Evolutionary conservation across 2,797 vertebrate species (phyloP).

Genomic region (Urocyon cinereoargenteus): DNA sequence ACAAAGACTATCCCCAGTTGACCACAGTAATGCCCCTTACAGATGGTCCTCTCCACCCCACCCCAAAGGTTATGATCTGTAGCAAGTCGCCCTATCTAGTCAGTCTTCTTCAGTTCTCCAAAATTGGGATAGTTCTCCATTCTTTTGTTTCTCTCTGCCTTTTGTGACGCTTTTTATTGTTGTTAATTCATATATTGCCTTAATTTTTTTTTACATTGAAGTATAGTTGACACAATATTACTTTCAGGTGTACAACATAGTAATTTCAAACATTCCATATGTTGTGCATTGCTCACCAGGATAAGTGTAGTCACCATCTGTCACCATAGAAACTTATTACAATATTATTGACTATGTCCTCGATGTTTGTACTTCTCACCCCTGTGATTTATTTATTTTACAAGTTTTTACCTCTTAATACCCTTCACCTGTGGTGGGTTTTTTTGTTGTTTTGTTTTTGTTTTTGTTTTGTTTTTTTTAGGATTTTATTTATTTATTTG

Average conservation of each 20-base stretch:
- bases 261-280: background rate
- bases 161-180: background rate
- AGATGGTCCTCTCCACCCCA: fast-evolving
- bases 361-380: background rate
- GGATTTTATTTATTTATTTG: too few relatives aligned
- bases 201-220: background rate
- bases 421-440: background rate
- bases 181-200: background rate
- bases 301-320: background rate
- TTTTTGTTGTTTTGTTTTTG: too few relatives aligned
- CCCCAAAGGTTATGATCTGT: background rate
- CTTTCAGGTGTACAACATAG: background rate
- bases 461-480: too few relatives aligned
- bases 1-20: background rate
- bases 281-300: background rate
- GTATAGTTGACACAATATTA: background rate
- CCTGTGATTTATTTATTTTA: background rate
- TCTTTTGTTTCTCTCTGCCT: background rate
- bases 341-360: background rate
- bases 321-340: background rate
- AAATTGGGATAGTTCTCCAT: background rate
- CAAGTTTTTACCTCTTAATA: background rate
- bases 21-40: background rate
- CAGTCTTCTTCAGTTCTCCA: background rate
- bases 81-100: background rate